Base-by-base conservation (phyloP, 2,113 vertebrate genomes). In the Tragelaphus buxtoni region DNA sequence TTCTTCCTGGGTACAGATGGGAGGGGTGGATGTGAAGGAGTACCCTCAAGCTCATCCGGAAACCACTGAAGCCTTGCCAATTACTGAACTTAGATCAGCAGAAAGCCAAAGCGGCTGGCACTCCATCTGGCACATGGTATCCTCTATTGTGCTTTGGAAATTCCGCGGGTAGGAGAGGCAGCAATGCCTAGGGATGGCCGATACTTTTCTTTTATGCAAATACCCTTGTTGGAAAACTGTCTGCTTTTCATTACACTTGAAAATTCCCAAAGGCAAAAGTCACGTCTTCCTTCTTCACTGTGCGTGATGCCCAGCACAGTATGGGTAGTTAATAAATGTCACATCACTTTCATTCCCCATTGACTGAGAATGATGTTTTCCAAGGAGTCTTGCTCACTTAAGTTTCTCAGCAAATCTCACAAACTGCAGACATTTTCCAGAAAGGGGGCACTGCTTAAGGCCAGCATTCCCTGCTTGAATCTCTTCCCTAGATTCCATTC, bases 151-250 rank as follows among this genome's bases (percentile, higher is more conserved):
- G 91, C 80, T 97, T 95, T 32, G 65, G 72, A 94, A 96, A 93
- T 95, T 92, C 65, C 94, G 51, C 12, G 53, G 81, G 74, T 79
- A 56, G 76, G 61, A 85, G 76, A 42, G 85, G 45, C 96, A 89
- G n/a, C 81, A 83, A 85, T 77, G 81, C 72, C 85, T 55, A 91
- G 61, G 35, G 42, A 22, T 83, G 77, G 84, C 55, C 88, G n/a
- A n/a, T n/a, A n/a, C n/a, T 92, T 97, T 95, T 77, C 95, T 97
- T 82, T 88, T 45, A 90, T 74, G 72, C 88, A 97, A 94, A 94
- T 82, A 53, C 16, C 26, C 45, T 39, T 53, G 39, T 83, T 96
- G 72, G 83, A 94, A 86, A 88, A 65, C 42, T 98, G 96, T 61
- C 58, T 98, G 97, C 74, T 97, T 96, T 89, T 90, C 58, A 88